Evolutionary conservation across 2,888 invertebrate genomes (phyloP).

Genomic region (Archips crataeganus): DNA sequence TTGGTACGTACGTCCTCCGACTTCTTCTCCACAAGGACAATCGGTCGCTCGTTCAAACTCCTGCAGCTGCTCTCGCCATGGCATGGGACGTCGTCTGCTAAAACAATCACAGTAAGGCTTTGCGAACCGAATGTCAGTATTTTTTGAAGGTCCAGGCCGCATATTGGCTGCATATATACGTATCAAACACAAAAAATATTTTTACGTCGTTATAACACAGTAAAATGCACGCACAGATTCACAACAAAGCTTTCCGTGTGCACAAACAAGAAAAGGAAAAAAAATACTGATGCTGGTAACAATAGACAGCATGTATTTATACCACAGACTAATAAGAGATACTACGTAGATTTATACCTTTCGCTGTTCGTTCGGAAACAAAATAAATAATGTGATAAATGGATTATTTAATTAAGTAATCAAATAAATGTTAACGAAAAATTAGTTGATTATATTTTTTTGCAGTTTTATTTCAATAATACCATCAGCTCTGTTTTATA

Average conservation of each 20-base stretch:
- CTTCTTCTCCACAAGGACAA: conserved; percentile 85
- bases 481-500: neutral
- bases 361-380: conserved; percentile 17
- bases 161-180: conserved; percentile 34
- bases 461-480: neutral
- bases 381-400: neutral
- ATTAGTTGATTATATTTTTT: no score
- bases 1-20: conserved; percentile 59
- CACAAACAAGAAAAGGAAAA: conserved; percentile 2
- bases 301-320: conserved; percentile 28
- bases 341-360: conserved; percentile 40
- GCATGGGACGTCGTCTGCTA: conserved; percentile 58
- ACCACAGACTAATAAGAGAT: no score
- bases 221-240: conserved; percentile 13
- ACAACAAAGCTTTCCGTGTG: conserved; percentile 1
- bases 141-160: conserved; percentile 37
- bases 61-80: conserved; percentile 62
- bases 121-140: conserved; percentile 51
- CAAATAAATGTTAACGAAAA: no score
- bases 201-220: conserved; percentile 23
- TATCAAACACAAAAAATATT: conserved; percentile 3
- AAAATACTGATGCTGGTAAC: conserved; percentile 41
- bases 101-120: conserved; percentile 74
- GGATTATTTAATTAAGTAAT: no score
- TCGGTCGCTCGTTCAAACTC: conserved; percentile 46